Base-by-base conservation (phyloP, 2,888 invertebrate genomes). In the Crematogaster levior region DNA sequence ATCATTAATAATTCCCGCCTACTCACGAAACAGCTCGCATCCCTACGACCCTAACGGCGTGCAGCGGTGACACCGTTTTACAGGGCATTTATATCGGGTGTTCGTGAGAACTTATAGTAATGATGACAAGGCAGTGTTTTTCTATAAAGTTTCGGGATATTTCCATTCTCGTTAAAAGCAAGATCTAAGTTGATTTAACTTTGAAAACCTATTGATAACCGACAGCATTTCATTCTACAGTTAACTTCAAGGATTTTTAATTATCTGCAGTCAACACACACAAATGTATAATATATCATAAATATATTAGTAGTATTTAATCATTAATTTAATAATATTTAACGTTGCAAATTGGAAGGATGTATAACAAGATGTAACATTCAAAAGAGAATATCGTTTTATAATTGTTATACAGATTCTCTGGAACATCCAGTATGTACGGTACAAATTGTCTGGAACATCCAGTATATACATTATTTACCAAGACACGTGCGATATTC, bases 1-100 rank as follows among this genome's bases (percentile, higher is more conserved):
- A 89, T 88, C 92, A 91, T 92, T 92, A 92, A 92, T 92, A 92
- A 92, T 66, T 85, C 82, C 84, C 66, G 68, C 84, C 83, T 43
- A 87, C 77, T 81, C 72, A 51, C 34, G 72, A 46, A 66, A 66
- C 66, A 53, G 48, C 84, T 86, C 85, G 66, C 82, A 84, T 87
- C 87, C 82, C 80, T 81, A 15, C 75, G 75, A 75, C 48, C 75
- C 51, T 27, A 51, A 75, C 53, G 40, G 53, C 58, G 51, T 37
- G 34, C 68, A 40, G 53, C 65, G 40, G 75, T 75, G 75, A 75
- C 75, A 75, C 75, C 75, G 53, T 75, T 75, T 75, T 65, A 66
- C 65, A 27, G 75, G 66, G 66, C 75, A 27, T 27, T 65, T 53
- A 53, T 75, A 75, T 21, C 75, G 75, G 51, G 40, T 53, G 51